Evolutionary conservation across 2,797 vertebrate species (phyloP), one percentile per base, ranked within the genome.

Genomic region (Ctenopoma multispine): DNA sequence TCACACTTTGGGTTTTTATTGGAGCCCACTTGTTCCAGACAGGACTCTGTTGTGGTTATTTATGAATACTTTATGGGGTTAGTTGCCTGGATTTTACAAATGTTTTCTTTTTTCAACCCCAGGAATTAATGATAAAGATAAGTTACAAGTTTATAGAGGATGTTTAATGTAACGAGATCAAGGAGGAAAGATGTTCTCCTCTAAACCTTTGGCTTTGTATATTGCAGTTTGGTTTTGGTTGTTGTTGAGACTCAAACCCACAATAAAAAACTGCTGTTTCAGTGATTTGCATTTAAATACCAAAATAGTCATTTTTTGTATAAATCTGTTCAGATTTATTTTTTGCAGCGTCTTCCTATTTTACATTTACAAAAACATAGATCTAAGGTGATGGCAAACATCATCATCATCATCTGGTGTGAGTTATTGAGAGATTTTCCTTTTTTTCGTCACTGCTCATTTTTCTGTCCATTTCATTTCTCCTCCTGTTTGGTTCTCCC

Each of bases 381-480:
- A 79, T 85, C 63, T 66, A 48, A 86, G 87, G 83, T 87, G 85
- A 85, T 84, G 90, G 91, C 51, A 71, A 92, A 70, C 43, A 58
- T 84, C 76, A 75, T 34, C 76, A 75, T 34, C 83, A 65, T 94
- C 93, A 92, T 93, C 92, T 95, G 93, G 91, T 90, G 85, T 81
- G 77, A 92, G 93, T 95, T 93, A 94, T 87, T 77, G 69, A 85
- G 63, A 72, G 65, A 61, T 81, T 78, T 75, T 69, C 61, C n/a
- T n/a, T 53, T 56, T 47, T 29, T 40, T 51, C 68, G 81, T 79
- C 72, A 34, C 29, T 75, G 78, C 86, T 90, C 86, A 81, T 90
- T 92, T 87, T 87, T 82, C 78, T 90, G 71, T 91, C 82, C 80
- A 83, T 84, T 85, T 85, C 83, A 79, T 86, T 88, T 77, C 85